Evolutionary conservation across 2,113 vertebrate genomes (phyloP), one percentile per base, ranked within the genome.

Genomic region (Microtus pennsylvanicus): DNA sequence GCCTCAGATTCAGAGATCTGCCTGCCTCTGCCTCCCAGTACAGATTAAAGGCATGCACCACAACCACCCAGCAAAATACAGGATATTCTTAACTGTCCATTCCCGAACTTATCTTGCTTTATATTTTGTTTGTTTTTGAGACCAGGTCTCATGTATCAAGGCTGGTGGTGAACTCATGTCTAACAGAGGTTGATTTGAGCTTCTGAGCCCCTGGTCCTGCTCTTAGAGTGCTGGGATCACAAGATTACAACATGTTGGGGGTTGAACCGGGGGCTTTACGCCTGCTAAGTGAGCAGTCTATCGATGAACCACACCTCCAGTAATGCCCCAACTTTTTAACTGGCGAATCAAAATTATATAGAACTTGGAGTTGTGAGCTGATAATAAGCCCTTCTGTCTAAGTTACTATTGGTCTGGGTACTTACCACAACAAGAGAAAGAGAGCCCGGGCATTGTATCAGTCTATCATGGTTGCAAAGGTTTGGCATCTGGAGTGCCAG

Each of bases 401-500:
- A 45, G 38, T 42, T 61, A 8, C 58, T 65, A 4, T 17, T 0
- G 3, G 4, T 30, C 33, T 19, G 58, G 58, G 9, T 45, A 5
- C 3, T 83, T 30, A 77, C 7, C 75, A 45, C 11, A 47, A 42
- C 24, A 47, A 7, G 24, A 47, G 42, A 77, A 45, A 77, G 70
- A 9, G 33, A 38, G 19, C n/a, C 16, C 1, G 2, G 70, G 3
- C 70, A 74, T 70, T 5, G 17, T 16, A 22, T 38, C n/a, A 55
- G 55, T 16, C 61, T 21, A 16, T 22, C 45, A 24, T 19, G 45
- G 45, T 11, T 50, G 11, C 65, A 72, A 50, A 52, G 47, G 6
- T 47, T 16, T 8, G 45, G 19, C 30, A 50, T 3, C 0, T 1
- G 7, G 11, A 26, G 35, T 2, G 33, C 33, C 45, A n/a, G 65